Base-by-base conservation (phyloP, 2,888 invertebrate genomes). In the Hartigia nigra region DNA sequence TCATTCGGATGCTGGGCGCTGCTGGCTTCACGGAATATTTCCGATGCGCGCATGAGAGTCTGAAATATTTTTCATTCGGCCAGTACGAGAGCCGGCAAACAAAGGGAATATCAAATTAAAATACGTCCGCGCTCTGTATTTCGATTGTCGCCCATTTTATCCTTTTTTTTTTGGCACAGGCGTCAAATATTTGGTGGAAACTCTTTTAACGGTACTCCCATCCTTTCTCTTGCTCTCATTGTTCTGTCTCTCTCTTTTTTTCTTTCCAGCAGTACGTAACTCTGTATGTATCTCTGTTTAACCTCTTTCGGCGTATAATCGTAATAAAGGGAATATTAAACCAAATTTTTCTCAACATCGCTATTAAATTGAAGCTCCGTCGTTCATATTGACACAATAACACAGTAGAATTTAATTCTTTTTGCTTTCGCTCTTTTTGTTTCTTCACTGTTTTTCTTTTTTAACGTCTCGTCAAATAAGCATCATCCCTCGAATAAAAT, bases 71-170 rank as follows among this genome's bases (percentile, higher is more conserved):
- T 88, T 86, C 83, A 85, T 9, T 70, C 55, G 11, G 35, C 14
- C 70, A 39, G 70, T 12, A 74, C 34, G 69, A 12, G 36, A 78
- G 80, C 76, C 78, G 78, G 76, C 81, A 82, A 83, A 88, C 87
- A 88, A 88, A 88, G 87, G 86, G 86, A 85, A 88, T 88, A 87
- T 88, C 87, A 86, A 88, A 88, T 88, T 87, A 86, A 87, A 88
- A 87, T 88, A 86, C 86, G 83, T 78, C 77, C 36, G 78, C 81
- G 82, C 70, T 77, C 80, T 77, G 82, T 80, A 78, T 72, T 32
- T 35, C 76, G 75, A 36, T 76, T 12, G 12, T 69, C 23, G 31
- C 35, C 74, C 12, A 36, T 31, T 77, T 55, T 76, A n/a, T 14
- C 31, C 12, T 74, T 32, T 55, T 36, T 74, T 14, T 39, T 77